Evolutionary conservation across 2,888 invertebrate genomes (phyloP).

Genomic region (Anthophora plumipes): DNA sequence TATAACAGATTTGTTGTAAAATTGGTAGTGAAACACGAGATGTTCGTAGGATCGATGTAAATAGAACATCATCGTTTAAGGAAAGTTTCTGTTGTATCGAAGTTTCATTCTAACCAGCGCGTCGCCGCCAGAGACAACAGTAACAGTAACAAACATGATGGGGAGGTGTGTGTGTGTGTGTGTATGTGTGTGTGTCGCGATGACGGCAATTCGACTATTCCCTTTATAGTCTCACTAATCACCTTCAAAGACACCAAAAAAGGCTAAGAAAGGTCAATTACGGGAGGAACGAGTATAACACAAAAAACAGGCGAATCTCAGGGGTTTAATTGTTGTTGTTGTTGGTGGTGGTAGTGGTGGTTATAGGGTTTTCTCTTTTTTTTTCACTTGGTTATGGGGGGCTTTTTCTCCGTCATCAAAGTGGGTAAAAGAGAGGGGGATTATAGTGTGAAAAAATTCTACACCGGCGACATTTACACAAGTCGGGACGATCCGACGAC

Average conservation of each 20-base stretch:
- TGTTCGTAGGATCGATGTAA: too few relatives aligned
- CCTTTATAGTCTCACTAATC: conserved; percentile 56
- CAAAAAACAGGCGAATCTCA: conserved; percentile 60
- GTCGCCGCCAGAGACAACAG: conserved; percentile 46
- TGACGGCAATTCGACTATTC: conserved; percentile 64
- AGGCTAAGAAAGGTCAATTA: conserved; percentile 63
- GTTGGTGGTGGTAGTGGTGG: background rate
- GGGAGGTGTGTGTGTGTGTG: too few relatives aligned
- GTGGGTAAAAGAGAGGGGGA: background rate
- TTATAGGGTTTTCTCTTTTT: too few relatives aligned
- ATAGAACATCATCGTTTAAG: too few relatives aligned
- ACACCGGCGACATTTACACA: conserved; percentile 56
- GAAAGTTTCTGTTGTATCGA: too few relatives aligned
- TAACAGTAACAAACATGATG: conserved; percentile 62
- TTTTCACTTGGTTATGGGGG: background rate
- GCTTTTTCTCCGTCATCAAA: conserved; percentile 7
- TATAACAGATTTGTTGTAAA: background rate
- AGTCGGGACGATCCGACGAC: conserved; percentile 41
- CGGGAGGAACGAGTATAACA: conserved; percentile 60
- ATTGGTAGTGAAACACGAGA: too few relatives aligned
- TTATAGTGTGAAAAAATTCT: conserved; percentile 1
- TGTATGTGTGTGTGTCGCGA: too few relatives aligned
- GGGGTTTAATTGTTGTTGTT: conserved; percentile 5
- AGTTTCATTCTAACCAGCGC: conserved; percentile 34
- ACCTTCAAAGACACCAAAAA: conserved; percentile 57